Evolutionary conservation across 2,888 invertebrate species (phyloP), one percentile per base, ranked within the genome.

Genomic region (Sarcophaga caerulescens): DNA sequence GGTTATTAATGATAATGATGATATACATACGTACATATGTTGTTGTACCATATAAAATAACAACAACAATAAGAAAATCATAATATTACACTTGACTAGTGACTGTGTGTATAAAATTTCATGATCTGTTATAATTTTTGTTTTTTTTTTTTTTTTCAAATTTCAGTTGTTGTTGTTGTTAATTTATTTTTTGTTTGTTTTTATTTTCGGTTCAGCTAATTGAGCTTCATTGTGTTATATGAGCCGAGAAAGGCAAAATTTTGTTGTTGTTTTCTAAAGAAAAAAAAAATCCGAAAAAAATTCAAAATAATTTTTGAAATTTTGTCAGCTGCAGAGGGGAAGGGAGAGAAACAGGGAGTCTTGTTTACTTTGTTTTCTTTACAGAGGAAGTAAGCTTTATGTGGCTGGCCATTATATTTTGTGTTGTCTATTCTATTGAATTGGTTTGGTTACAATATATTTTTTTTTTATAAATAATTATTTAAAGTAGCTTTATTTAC

Each of bases 41-140:
- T 35, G 2, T 35, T 35, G 8, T 35, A 35, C 35, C 6, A 35
- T 35, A 35, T 6, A 35, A 35, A 35, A 35, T 35, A 6, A 35
- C 3, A 35, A 8, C 1, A 45, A 14, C 52, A 82, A 74, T 47
- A 73, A 25, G 14, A 71, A 62, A 19, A 81, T 21, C 35, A 75
- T 52, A 57, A 74, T 80, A 77, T 81, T 77, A 77, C 81, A 85
- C 81, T 81, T 85, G 85, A 85, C 85, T 85, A 69, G 71, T 63
- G 68, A 74, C 62, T 76, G 79, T 12, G 79, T 12, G 63, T 71
- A 52, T 75, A 62, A 11, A 21, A 47, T 84, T 84, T 81, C 81
- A 85, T 73, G 76, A 81, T 77, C 81, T 85, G 73, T 77, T 81
- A 73, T 77, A 77, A 71, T 85, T 80, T 80, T 14, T 66, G 45